These are phyloP conservation scores for Synanthedon andrenaeformis DNA, from an alignment of 2,888 invertebrate genomes.

Conservation along the genomic window DNA sequence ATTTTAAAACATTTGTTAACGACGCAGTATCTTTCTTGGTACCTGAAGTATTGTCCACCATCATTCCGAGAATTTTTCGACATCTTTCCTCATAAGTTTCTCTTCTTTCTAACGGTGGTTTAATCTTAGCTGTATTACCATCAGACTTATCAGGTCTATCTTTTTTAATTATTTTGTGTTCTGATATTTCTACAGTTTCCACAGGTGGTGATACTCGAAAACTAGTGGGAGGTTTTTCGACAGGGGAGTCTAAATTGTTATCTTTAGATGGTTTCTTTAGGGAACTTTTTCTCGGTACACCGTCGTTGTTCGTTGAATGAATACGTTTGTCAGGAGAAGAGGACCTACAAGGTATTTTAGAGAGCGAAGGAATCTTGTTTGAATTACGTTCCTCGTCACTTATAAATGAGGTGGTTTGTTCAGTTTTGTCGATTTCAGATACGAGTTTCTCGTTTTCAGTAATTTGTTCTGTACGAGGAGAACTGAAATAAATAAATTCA, in stretches of 20 bases:
- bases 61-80: conserved; percentile 76
- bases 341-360: conserved; percentile 54
- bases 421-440: conserved; percentile 18
- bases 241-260: conserved; percentile 27
- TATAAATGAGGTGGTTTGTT: conserved; percentile 13
- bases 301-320: conserved; percentile 39
- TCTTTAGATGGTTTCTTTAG: conserved; percentile 49
- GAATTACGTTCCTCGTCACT: conserved; percentile 25
- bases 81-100: conserved; percentile 82
- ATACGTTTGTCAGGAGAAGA: conserved; percentile 45
- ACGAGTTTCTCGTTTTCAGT: conserved; percentile 38
- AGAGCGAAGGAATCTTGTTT: conserved; percentile 36
- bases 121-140: conserved; percentile 42
- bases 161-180: conserved; percentile 35
- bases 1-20: conserved; percentile 17
- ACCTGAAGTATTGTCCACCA: conserved; percentile 34
- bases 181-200: conserved; percentile 26
- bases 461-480: conserved; percentile 33
- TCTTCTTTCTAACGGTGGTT: conserved; percentile 72
- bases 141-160: conserved; percentile 26
- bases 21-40: conserved; percentile 15
- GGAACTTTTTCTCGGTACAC: conserved; percentile 55
- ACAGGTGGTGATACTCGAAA: conserved; percentile 47
- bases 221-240: conserved; percentile 52
- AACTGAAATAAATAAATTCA: conserved; percentile 61